These are phyloP conservation scores for Bubalus kerabau DNA, from an alignment of 2,113 vertebrate species.

Conservation along the genomic window DNA sequence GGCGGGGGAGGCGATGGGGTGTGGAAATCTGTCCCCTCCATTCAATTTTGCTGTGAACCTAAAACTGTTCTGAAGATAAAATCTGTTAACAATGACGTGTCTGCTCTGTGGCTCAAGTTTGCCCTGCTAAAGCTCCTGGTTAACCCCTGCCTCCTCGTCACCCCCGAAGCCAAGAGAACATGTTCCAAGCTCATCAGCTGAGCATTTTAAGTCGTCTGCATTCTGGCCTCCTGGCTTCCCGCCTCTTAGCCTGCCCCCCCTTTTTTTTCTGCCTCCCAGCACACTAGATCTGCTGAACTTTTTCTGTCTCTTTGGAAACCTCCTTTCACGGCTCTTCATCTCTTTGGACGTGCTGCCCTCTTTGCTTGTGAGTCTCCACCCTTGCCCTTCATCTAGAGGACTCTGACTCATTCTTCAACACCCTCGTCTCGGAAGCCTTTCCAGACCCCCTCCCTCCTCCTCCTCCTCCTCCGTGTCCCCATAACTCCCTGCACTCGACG, in stretches of 20 bases:
- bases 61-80: not conserved
- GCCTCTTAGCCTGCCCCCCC: not conserved
- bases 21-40: not conserved
- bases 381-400: not conserved
- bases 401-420: not conserved
- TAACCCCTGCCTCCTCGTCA: not conserved
- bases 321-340: not conserved
- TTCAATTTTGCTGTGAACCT: not conserved
- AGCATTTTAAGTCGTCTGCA: not conserved
- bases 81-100: not conserved
- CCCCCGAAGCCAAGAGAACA: not conserved
- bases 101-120: not conserved
- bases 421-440: not conserved
- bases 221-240: not conserved
- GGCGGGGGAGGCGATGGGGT: too few relatives aligned
- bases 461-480: not conserved
- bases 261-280: not conserved
- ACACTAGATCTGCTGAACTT: not conserved
- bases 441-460: not conserved
- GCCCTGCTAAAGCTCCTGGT: not conserved
- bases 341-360: not conserved
- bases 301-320: not conserved
- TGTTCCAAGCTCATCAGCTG: not conserved
- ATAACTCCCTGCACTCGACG: not conserved
- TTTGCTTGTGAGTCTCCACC: not conserved